Evolutionary conservation across 2,113 vertebrate genomes (phyloP), one percentile per base, ranked within the genome.

Genomic region (Cynoglossus semilaevis): DNA sequence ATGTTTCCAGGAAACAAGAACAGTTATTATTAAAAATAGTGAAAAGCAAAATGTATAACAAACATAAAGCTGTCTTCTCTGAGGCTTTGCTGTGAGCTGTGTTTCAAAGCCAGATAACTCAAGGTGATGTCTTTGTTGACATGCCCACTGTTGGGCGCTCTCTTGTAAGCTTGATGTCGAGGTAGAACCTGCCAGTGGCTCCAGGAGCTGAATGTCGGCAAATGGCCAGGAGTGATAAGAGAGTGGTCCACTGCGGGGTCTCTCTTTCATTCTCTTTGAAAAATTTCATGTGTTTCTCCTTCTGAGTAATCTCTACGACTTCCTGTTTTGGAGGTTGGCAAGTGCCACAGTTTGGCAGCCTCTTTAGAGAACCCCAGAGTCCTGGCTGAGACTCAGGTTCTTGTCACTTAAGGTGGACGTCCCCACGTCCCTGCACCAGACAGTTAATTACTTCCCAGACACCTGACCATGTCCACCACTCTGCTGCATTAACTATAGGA

Each of bases 391-490:
- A 79, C 63, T 75, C 74, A 60, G 74, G 70, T 67, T 61, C 68
- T 72, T 67, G 65, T 78, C 65, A 17, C 56, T 79, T 61, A 72
- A 81, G 67, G 63, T 72, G 58, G 65, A 76, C 61, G n/a, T 67
- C 76, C 65, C 63, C 43, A 67, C 61, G 55, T 69, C 58, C 60
- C 58, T 51, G 49, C 63, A 70, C 58, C 41, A 53, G 62, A 70
- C 63, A 54, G 63, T 74, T 80, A 81, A 85, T 82, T 78, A 76
- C 59, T 69, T 64, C 74, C 62, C 52, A 57, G 53, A 66, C 68
- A 71, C 50, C 44, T 81, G 62, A 63, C 63, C 58, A 48, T 16
- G 4, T 37, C 42, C 41, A 49, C 48, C 53, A 45, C n/a, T 29
- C 3, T 29, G 22, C 3, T 48, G 36, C 58, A 19, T 49, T 22